Percentiles rank a stretch among this genome's conserved stretches.
These are phyloP conservation scores for Brienomyrus longianalis DNA, from an alignment of 2,113 vertebrate species.

Conservation along the genomic window DNA sequence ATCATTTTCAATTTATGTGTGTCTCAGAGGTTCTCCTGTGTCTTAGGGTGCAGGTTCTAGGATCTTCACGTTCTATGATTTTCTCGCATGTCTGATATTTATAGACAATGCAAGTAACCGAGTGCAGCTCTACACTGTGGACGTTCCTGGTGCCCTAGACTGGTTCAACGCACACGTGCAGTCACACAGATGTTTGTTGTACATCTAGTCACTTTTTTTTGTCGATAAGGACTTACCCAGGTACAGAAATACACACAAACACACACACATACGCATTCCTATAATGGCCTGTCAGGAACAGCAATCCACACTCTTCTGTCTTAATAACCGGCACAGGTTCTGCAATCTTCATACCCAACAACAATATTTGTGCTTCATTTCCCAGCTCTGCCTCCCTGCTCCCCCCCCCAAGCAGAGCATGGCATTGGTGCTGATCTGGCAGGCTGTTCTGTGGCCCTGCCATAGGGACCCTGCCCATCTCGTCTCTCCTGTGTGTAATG, in stretches of 20 bases:
- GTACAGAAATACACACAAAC: background rate
- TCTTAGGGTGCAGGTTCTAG: slow-evolving; percentile 11
- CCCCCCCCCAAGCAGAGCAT: background rate
- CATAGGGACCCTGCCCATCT: background rate
- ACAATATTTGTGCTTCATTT: slow-evolving; percentile 15
- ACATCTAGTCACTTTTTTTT: background rate
- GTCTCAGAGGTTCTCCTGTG: slow-evolving; percentile 19
- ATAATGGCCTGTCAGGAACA: background rate
- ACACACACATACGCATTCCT: background rate
- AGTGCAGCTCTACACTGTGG: background rate
- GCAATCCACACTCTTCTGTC: background rate
- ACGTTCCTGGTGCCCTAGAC: background rate
- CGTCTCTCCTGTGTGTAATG: slow-evolving; percentile 43
- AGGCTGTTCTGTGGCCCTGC: background rate
- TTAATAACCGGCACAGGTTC: background rate
- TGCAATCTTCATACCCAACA: background rate
- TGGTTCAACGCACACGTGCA: background rate
- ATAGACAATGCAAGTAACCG: background rate
- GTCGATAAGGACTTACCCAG: background rate
- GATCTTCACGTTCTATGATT: slow-evolving; percentile 25
- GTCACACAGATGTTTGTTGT: background rate
- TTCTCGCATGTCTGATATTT: background rate
- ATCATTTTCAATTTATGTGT: background rate
- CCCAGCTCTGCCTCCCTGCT: background rate
- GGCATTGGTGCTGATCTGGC: background rate